Evolutionary conservation across 2,797 vertebrate genomes (phyloP).

Genomic region (Podarcis siculus): DNA sequence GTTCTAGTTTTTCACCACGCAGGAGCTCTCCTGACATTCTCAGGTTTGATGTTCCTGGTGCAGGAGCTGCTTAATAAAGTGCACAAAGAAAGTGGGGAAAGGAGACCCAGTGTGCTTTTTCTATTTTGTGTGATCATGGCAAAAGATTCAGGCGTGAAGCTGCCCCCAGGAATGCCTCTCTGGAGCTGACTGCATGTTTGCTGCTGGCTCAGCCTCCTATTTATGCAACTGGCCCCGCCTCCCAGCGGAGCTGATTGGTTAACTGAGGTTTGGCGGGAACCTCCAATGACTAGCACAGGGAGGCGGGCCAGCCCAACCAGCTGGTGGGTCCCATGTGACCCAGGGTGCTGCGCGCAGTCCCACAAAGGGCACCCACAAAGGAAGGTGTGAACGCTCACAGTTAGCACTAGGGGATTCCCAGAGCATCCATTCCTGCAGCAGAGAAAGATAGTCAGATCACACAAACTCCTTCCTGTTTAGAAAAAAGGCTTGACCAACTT

Average conservation of each 20-base stretch:
- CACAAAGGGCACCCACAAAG: too few relatives aligned
- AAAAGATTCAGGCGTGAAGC: not conserved
- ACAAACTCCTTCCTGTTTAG: not conserved
- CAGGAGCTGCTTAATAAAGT: not conserved
- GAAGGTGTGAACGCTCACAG: too few relatives aligned
- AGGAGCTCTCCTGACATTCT: not conserved
- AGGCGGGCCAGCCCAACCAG: too few relatives aligned
- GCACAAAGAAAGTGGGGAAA: not conserved
- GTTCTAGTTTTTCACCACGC: not conserved
- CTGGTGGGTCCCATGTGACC: too few relatives aligned
- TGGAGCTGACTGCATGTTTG: too few relatives aligned
- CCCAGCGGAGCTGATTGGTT: too few relatives aligned
- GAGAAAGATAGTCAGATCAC: not conserved
- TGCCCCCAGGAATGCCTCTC: not conserved
- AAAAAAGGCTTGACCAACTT: not conserved
- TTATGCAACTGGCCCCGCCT: too few relatives aligned
- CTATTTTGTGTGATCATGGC: not conserved
- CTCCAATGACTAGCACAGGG: too few relatives aligned
- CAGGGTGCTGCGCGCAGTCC: too few relatives aligned
- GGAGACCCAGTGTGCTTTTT: not conserved
- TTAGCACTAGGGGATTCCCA: not conserved
- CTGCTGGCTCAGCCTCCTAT: too few relatives aligned
- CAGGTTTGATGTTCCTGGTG: not conserved
- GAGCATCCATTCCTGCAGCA: not conserved
- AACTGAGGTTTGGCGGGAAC: too few relatives aligned